Conservation (phyloP, 2,888 invertebrate species). For the Adelognathus sp. region DNA sequence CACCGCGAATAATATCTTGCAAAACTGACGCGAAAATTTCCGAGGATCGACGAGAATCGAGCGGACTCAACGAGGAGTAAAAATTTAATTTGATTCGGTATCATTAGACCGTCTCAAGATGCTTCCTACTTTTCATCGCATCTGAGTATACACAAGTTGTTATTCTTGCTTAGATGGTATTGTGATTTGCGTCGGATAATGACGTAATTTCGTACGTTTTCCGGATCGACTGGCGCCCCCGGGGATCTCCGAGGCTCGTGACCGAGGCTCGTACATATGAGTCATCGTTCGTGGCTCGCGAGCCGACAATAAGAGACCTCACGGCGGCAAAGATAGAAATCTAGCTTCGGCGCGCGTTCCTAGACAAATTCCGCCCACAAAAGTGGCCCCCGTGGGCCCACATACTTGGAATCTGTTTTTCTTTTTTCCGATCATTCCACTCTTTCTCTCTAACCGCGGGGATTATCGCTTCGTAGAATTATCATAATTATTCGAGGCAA, state of each 20-base stretch:
- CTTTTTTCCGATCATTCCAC: background rate
- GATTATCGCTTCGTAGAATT: constrained; percentile 33
- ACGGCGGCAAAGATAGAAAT: constrained; percentile 46
- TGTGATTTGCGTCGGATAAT: background rate
- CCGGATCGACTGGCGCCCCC: constrained; percentile 30
- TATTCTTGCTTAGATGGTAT: background rate
- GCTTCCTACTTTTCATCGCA: background rate
- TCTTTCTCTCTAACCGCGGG: background rate
- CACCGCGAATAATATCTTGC: constrained; percentile 29
- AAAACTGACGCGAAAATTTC: constrained; percentile 19
- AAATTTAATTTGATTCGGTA: constrained; percentile 49
- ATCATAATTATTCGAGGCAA: constrained; percentile 41
- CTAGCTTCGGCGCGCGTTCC: constrained; percentile 31
- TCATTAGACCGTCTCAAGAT: constrained; percentile 47
- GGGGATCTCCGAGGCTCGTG: constrained; percentile 36
- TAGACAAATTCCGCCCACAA: constrained; percentile 51
- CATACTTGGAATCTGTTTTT: constrained; percentile 8
- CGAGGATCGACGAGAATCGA: constrained; percentile 5
- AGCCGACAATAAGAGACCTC: constrained; percentile 26
- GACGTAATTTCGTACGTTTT: background rate
- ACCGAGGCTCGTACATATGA: constrained; percentile 42
- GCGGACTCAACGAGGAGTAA: constrained; percentile 40
- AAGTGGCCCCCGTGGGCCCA: constrained; percentile 16
- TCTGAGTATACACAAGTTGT: background rate
- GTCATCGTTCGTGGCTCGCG: constrained; percentile 33